phyloP scores from a whole-genome alignment of 2,888 invertebrate genomes.

The Euphydryas editha region DNA sequence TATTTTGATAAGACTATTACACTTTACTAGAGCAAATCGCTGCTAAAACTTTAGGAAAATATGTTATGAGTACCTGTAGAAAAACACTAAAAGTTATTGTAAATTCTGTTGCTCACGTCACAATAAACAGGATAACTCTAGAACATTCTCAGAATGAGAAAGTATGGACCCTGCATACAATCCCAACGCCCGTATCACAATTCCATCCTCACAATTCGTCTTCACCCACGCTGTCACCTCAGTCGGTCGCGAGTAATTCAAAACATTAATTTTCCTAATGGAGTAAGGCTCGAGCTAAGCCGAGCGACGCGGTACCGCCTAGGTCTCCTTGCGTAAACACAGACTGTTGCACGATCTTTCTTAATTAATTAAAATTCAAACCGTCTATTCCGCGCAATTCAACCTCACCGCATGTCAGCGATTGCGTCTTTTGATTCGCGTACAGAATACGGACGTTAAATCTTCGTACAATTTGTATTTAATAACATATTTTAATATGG shows the following conservation, averaged over 20 bases:
- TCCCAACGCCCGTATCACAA: constrained; percentile 39
- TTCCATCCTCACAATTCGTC: constrained; percentile 49
- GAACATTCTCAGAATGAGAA: constrained; percentile 14
- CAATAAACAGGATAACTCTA: neutral
- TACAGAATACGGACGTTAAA: constrained; percentile 27
- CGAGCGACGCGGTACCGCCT: constrained; percentile 58
- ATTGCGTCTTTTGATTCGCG: constrained; percentile 66
- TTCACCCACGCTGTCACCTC: constrained; percentile 53
- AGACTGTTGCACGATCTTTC: constrained; percentile 64
- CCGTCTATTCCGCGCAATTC: constrained; percentile 62
- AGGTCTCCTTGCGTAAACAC: constrained; percentile 74
- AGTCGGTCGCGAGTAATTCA: constrained; percentile 68
- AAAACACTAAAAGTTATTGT: neutral
- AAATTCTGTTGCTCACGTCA: neutral
- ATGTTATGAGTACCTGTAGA: neutral
- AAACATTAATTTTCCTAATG: constrained; percentile 84
- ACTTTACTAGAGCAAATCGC: too few species aligned
- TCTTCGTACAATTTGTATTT: constrained; percentile 3
- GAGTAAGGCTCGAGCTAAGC: constrained; percentile 74
- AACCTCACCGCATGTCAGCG: constrained; percentile 48
- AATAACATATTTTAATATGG: neutral
- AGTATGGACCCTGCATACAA: constrained; percentile 16
- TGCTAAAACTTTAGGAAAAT: too few species aligned
- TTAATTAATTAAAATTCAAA: constrained; percentile 82
- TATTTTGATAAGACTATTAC: too few species aligned